These are phyloP conservation scores for Elephantulus edwardii DNA, from an alignment of 2,113 vertebrate genomes.

Conservation along the genomic window DNA sequence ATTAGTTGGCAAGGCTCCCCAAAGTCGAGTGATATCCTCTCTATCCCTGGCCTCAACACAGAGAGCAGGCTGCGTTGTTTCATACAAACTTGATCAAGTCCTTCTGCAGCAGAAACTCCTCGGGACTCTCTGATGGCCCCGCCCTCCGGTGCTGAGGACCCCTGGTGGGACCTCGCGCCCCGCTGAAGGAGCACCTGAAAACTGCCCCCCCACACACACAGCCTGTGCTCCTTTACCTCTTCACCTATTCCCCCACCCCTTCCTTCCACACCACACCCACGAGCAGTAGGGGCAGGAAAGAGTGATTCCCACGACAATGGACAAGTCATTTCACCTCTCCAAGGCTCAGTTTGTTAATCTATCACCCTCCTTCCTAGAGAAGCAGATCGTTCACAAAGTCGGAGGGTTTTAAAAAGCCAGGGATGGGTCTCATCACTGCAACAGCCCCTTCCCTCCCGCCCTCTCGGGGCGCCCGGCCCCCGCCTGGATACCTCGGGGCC, in stretches of 20 bases:
- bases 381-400: background rate
- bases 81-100: constrained; percentile 60
- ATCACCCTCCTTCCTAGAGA: background rate
- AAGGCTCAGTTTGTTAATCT: constrained; percentile 46
- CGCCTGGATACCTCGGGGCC: background rate
- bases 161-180: background rate
- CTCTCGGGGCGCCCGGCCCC: background rate
- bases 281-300: background rate
- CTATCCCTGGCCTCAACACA: background rate
- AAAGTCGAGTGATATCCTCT: background rate
- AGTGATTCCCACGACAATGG: constrained; percentile 24
- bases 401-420: background rate
- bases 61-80: background rate
- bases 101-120: constrained; percentile 20
- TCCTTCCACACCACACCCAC: background rate
- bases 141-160: background rate
- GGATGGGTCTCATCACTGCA: background rate
- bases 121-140: background rate
- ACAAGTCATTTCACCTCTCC: background rate
- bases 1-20: background rate
- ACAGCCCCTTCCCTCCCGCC: background rate
- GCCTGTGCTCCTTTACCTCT: background rate
- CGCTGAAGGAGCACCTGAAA: background rate
- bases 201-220: background rate
- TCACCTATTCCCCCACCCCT: background rate